phyloP scores from a whole-genome alignment of 2,888 invertebrate genomes.

The Caenorhabditis macrosperma region DNA sequence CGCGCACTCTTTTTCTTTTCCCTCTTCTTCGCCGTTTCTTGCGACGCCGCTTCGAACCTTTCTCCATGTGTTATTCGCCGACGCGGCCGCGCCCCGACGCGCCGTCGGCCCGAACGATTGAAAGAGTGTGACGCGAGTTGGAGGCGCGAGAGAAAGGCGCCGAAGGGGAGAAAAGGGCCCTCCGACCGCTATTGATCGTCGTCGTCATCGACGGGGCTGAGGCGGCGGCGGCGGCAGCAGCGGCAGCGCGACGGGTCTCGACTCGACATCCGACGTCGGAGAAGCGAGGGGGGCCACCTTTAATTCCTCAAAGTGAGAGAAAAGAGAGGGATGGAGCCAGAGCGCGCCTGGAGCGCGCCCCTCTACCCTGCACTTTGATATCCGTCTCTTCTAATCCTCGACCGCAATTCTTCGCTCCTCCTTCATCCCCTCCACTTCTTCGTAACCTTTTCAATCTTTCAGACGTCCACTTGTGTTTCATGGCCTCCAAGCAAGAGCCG shows the following conservation, averaged over 20 bases:
- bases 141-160: slow-evolving; percentile 28
- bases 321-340: neutral
- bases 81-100: neutral
- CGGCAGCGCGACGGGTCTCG: neutral
- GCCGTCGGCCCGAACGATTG: neutral
- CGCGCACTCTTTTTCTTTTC: neutral
- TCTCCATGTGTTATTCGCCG: neutral
- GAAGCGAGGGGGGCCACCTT: slow-evolving; percentile 4
- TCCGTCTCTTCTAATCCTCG: neutral
- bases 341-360: neutral
- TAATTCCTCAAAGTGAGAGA: slow-evolving; percentile 5
- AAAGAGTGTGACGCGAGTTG: slow-evolving; percentile 5
- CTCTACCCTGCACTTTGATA: neutral
- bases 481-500: slow-evolving; percentile 46
- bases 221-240: slow-evolving; percentile 14
- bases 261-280: neutral
- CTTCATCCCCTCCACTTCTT: neutral
- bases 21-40: neutral
- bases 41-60: neutral
- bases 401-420: neutral
- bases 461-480: neutral
- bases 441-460: neutral
- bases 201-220: too few species aligned
- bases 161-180: slow-evolving; percentile 23
- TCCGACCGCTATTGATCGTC: slow-evolving; percentile 49